Conservation (phyloP, 1,140 invertebrate genomes). For the Drosophila parvula region DNA sequence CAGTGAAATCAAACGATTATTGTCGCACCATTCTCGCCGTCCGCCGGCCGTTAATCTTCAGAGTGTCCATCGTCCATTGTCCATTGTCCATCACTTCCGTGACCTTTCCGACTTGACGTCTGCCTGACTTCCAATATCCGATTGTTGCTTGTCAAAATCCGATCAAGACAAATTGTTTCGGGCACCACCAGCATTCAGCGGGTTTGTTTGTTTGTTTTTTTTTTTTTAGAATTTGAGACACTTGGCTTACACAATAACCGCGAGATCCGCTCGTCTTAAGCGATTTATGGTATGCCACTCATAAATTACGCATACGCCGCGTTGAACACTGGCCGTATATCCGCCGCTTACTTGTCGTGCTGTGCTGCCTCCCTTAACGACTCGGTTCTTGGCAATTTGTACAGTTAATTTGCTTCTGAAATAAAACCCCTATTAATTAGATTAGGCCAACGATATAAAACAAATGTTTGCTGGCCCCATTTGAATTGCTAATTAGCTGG, state of each 20-base stretch:
- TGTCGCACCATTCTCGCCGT: conserved; percentile 51
- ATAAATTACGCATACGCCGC: conserved; percentile 69
- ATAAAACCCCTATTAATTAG: conserved; percentile 51
- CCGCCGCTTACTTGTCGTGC: not conserved
- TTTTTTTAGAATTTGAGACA: conserved; percentile 48
- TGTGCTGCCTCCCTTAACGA: conserved; percentile 7
- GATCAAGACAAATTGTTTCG: conserved; percentile 47
- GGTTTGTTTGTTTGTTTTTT: conserved; percentile 24
- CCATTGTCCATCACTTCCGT: conserved; percentile 62
- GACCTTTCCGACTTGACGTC: conserved; percentile 60
- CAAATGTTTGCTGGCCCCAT: conserved; percentile 35
- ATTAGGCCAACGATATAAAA: conserved; percentile 42
- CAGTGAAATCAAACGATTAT: conserved; percentile 68
- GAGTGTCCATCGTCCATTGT: conserved; percentile 30
- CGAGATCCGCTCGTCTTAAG: conserved; percentile 13
- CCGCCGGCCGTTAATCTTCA: conserved; percentile 54
- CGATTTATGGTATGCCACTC: conserved; percentile 27
- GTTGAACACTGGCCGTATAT: conserved; percentile 9
- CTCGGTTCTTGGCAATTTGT: conserved; percentile 44
- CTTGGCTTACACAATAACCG: conserved; percentile 59
- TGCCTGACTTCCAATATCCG: conserved; percentile 55
- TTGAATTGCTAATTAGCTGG: conserved; percentile 50
- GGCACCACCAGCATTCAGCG: conserved; percentile 16
- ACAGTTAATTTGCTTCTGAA: conserved; percentile 39
- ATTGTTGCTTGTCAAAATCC: conserved; percentile 56